phyloP scores from a whole-genome alignment of 2,888 invertebrate genomes.

The Teinopalpus imperialis region DNA sequence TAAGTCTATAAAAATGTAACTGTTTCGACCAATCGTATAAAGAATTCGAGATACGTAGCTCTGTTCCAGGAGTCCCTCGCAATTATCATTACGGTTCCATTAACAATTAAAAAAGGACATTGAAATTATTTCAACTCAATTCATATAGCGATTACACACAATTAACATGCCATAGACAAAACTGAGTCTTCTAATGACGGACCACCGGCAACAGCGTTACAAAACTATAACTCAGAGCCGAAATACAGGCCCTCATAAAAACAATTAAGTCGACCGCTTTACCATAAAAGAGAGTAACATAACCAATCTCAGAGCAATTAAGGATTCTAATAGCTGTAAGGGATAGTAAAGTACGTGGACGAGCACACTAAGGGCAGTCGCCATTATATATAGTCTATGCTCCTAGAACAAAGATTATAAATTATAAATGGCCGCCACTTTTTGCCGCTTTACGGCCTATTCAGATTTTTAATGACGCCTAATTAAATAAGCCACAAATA shows the following conservation, averaged over 20 bases:
- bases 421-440: constrained; percentile 22
- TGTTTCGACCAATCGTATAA: too few species aligned
- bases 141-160: constrained; percentile 38
- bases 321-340: constrained; percentile 75
- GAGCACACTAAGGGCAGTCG: constrained; percentile 36
- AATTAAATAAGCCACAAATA: constrained; percentile 15
- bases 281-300: constrained; percentile 77
- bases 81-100: constrained; percentile 7
- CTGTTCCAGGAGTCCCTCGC: neutral
- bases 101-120: constrained; percentile 16
- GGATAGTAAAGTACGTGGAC: constrained; percentile 59
- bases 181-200: constrained; percentile 56
- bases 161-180: constrained; percentile 63
- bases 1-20: too few species aligned
- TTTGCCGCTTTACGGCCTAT: constrained; percentile 23
- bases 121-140: constrained; percentile 7
- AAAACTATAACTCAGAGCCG: constrained; percentile 60
- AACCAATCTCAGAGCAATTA: constrained; percentile 75
- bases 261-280: constrained; percentile 78
- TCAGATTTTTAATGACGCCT: constrained; percentile 14
- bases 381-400: constrained; percentile 46
- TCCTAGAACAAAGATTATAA: constrained; percentile 34
- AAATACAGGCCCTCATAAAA: constrained; percentile 77
- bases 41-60: too few species aligned
- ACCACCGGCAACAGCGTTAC: constrained; percentile 64